These are phyloP conservation scores for Tauraco hartlaubi DNA, from an alignment of 2,797 vertebrate species.

Conservation along the genomic window DNA sequence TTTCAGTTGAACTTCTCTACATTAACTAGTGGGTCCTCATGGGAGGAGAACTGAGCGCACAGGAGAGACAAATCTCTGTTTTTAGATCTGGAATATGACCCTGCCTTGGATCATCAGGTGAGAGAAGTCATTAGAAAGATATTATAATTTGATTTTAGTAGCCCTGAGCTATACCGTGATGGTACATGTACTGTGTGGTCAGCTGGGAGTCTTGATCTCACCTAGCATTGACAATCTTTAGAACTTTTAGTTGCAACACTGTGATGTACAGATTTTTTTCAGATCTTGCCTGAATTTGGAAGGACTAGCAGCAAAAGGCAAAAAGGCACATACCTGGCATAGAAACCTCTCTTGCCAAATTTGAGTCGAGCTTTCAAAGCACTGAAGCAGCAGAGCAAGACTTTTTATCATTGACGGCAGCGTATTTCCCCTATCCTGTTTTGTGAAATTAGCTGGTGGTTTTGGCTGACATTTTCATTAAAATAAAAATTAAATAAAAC, in stretches of 20 bases:
- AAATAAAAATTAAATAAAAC: neutral
- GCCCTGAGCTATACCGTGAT: neutral
- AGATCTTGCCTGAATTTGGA: neutral
- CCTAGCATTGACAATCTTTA: neutral
- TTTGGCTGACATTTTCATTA: neutral
- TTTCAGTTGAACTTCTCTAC: neutral
- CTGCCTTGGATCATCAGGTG: neutral
- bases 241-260: neutral
- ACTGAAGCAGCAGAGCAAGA: neutral
- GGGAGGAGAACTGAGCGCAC: neutral
- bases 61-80: neutral
- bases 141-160: neutral
- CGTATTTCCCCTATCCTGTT: neutral
- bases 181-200: fast-evolving
- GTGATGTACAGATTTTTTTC: neutral
- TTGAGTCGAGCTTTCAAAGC: neutral
- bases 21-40: neutral
- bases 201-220: neutral
- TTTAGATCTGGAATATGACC: neutral
- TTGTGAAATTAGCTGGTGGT: neutral
- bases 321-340: neutral
- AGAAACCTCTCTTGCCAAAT: neutral
- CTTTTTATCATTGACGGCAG: neutral
- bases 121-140: neutral
- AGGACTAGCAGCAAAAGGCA: neutral